Base-by-base conservation (phyloP, 2,113 vertebrate species). In the Chaetorhynchus papuensis region DNA sequence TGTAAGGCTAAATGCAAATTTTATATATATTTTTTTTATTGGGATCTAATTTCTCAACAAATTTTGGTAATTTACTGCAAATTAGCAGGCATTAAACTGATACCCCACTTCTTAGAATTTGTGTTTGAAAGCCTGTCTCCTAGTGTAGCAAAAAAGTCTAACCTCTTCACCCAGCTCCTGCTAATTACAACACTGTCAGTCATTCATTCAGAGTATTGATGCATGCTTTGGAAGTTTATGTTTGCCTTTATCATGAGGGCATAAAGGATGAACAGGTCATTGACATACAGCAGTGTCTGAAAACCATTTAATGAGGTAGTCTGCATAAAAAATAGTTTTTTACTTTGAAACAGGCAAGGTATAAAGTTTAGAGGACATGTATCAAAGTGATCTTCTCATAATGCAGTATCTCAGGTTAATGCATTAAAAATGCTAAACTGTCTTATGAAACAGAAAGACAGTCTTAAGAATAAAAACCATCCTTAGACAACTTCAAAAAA, bases 241-340 rank as follows among this genome's bases (percentile, higher is more conserved):
- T 49, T 76, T 24, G 74, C 12, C 45, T 92, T 91, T 89, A 74
- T 59, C 50, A 31, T 2, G 57, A 83, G 63, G 59, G 23, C 44
- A 77, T 70, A 56, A 69, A 90, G 69, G 37, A 90, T 77, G 31
- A 63, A 89, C 76, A 96, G 44, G 61, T 80, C 22, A 13, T 23
- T 77, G 39, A 63, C 60, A 82, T 76, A 82, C 12, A 90, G 30
- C 19, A 87, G 27, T 64, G 45, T 80, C 13, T 89, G 50, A 93
- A 95, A 94, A 83, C 2, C 16, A 45, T 86, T 95, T 94, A 94
- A 96, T 95, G 69, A 96, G 39, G 22, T 39, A 72, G 41, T 92
- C 13, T 12, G 11, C 80, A 89, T 87, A 84, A 90, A 91, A 92
- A 90, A 33, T 12, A 82, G 7, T 0, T 74, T 75, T 88, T 44